phyloP scores from a whole-genome alignment of 2,797 vertebrate genomes.

The Bovichtus variegatus region DNA sequence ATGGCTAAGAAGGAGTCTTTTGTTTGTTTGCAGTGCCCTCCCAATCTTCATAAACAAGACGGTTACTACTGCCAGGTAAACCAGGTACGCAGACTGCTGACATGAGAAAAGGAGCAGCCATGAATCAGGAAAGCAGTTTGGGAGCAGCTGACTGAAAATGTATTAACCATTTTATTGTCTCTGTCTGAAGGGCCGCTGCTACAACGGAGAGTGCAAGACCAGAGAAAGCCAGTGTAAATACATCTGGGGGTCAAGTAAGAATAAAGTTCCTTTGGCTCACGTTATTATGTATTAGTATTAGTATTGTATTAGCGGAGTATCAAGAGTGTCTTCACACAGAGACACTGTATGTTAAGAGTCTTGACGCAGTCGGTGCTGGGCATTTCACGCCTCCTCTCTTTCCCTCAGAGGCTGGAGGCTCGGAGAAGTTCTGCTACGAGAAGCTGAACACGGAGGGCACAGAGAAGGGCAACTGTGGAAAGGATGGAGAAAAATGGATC shows the following conservation, averaged over 20 bases:
- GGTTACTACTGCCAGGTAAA: constrained; percentile 94
- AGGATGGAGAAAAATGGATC: constrained; percentile 93
- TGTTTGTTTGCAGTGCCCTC: constrained; percentile 91
- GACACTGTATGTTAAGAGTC: background rate
- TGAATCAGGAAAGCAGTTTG: background rate
- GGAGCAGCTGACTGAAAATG: background rate
- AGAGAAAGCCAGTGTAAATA: constrained; percentile 98
- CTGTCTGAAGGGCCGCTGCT: constrained; percentile 94
- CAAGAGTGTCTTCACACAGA: background rate
- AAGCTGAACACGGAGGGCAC: constrained; percentile 98
- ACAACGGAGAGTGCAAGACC: constrained; percentile 96
- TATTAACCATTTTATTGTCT: background rate
- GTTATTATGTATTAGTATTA: too few relatives aligned
- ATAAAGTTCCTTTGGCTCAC: constrained; percentile 7
- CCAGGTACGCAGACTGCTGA: constrained; percentile 85
- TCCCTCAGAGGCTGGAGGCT: constrained; percentile 90
- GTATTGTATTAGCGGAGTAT: background rate
- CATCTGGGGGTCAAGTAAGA: constrained; percentile 98
- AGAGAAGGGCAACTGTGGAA: constrained; percentile 98
- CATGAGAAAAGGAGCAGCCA: background rate
- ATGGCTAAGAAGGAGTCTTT: constrained; percentile 34
- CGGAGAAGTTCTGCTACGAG: constrained; percentile 99
- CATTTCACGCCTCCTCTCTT: constrained; percentile 22
- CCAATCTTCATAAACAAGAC: constrained; percentile 98
- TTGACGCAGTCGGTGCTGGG: background rate